These are phyloP conservation scores for Caloenas nicobarica DNA, from an alignment of 2,113 vertebrate genomes.

Conservation along the genomic window DNA sequence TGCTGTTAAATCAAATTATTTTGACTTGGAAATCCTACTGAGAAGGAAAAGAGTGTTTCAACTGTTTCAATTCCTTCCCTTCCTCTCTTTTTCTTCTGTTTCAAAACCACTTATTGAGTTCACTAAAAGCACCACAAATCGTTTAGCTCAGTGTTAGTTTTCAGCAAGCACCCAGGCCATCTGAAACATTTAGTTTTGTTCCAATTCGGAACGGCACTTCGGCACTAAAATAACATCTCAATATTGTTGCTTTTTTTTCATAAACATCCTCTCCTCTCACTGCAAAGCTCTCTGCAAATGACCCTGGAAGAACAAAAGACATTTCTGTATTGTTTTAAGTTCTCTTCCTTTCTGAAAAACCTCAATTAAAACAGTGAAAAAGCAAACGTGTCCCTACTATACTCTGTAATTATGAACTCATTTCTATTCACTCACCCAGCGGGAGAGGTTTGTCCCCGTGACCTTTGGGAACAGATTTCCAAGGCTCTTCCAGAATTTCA, in stretches of 20 bases:
- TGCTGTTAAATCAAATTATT: not conserved
- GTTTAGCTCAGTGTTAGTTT: not conserved
- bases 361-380: constrained; percentile 48
- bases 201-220: not conserved
- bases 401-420: constrained; percentile 57
- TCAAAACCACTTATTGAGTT: not conserved
- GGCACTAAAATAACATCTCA: not conserved
- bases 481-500: constrained; percentile 29
- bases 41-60: not conserved
- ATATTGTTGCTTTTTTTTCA: constrained; percentile 43
- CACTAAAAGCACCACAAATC: not conserved
- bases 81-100: not conserved
- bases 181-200: not conserved
- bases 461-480: constrained; percentile 25
- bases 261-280: constrained; percentile 61
- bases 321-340: constrained; percentile 61
- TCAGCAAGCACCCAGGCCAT: not conserved
- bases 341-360: constrained; percentile 53
- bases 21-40: not conserved
- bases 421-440: constrained; percentile 38
- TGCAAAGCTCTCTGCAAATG: not conserved
- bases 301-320: constrained; percentile 58
- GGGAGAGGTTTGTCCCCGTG: constrained; percentile 34
- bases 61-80: not conserved
- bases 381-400: not conserved